Conservation (phyloP, 2,888 invertebrate genomes). For the Oegoconia quadripuncta region DNA sequence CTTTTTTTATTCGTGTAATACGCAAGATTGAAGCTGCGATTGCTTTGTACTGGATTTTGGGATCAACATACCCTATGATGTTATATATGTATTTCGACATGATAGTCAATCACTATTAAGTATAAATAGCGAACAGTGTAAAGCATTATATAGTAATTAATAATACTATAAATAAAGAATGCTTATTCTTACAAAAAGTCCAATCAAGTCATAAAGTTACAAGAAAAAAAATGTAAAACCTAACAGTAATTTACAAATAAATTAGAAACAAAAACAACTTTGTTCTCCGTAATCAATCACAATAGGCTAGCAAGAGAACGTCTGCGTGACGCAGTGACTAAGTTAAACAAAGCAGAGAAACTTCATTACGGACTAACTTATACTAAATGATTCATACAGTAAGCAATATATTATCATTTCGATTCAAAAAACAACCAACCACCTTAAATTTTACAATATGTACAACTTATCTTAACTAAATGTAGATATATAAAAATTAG, state of each 20-base stretch:
- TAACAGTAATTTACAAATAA: slow-evolving; percentile 75
- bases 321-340: slow-evolving; percentile 23
- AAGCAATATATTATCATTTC: slow-evolving; percentile 65
- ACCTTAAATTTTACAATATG: slow-evolving; percentile 51
- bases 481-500: slow-evolving; percentile 49
- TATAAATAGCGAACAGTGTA: slow-evolving; percentile 27
- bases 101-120: slow-evolving; percentile 15
- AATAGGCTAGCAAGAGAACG: slow-evolving; percentile 44
- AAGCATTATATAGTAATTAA: slow-evolving; percentile 34
- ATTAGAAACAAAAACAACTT: slow-evolving; percentile 78
- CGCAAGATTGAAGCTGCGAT: background rate
- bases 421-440: slow-evolving; percentile 66
- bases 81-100: slow-evolving; percentile 30
- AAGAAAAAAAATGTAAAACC: slow-evolving; percentile 46
- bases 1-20: background rate
- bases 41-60: slow-evolving; percentile 56
- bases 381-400: slow-evolving; percentile 33
- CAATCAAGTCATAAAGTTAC: slow-evolving; percentile 33
- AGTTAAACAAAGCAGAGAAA: slow-evolving; percentile 37
- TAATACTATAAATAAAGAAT: slow-evolving; percentile 35
- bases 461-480: slow-evolving; percentile 51
- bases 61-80: slow-evolving; percentile 46
- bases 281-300: slow-evolving; percentile 73
- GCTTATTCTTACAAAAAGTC: slow-evolving; percentile 41
- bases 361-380: slow-evolving; percentile 29